These are phyloP conservation scores for Numenius arquata DNA, from an alignment of 2,113 vertebrate genomes.

Conservation along the genomic window DNA sequence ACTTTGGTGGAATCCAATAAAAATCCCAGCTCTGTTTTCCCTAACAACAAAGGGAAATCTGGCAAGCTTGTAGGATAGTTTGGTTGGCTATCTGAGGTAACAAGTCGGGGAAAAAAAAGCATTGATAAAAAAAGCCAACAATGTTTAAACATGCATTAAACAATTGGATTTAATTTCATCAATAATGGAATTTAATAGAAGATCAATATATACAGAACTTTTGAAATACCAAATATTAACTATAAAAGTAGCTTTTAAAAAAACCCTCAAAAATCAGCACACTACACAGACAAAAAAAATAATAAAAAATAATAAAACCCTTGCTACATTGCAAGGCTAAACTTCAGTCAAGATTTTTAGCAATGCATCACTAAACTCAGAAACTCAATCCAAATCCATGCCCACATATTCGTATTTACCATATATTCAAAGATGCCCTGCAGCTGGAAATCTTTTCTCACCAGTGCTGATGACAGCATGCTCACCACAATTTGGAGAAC, in stretches of 20 bases:
- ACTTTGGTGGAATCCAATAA: background rate
- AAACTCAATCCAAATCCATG: background rate
- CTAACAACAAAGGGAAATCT: background rate
- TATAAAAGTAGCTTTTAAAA: background rate
- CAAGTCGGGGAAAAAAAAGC: background rate
- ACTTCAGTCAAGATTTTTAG: background rate
- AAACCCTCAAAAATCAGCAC: background rate
- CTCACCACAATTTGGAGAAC: background rate
- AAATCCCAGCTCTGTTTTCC: background rate
- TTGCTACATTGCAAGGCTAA: background rate
- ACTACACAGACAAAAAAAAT: background rate
- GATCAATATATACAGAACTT: background rate
- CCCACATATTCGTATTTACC: background rate
- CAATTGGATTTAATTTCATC: background rate
- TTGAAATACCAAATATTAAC: background rate
- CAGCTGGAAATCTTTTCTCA: background rate
- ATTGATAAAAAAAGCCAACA: background rate
- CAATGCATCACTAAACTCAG: background rate
- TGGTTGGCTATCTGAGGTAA: background rate
- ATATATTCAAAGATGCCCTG: background rate
- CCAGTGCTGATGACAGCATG: rapidly evolving
- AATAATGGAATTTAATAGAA: background rate
- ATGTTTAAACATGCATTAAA: background rate
- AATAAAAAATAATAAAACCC: background rate
- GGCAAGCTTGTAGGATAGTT: background rate